Evolutionary conservation across 23 tunicate species (phyloP).

Genomic region (Diplosoma virens): DNA sequence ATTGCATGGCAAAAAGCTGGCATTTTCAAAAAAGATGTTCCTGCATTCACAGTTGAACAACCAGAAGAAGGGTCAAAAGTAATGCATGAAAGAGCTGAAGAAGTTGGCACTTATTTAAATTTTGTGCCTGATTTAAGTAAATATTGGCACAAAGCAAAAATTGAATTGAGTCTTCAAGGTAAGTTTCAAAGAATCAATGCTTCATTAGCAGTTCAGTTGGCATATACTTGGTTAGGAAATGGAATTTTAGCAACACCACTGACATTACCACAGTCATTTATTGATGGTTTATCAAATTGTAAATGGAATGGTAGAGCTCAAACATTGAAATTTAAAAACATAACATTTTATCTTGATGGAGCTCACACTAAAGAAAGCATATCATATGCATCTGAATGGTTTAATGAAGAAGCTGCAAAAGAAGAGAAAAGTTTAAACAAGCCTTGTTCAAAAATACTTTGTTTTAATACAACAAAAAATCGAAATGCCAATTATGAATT

Average conservation of each 20-base stretch:
- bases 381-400: conserved; percentile 70
- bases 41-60: conserved; percentile 77
- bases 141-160: background rate
- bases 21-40: conserved; percentile 61
- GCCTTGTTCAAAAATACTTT: conserved; percentile 41
- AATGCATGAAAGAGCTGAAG: conserved; percentile 49
- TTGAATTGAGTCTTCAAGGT: conserved; percentile 57
- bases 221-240: conserved; percentile 55
- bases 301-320: conserved; percentile 80
- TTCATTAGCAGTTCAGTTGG: conserved; percentile 63
- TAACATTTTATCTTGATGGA: conserved; percentile 82
- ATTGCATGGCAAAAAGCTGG: conserved; percentile 98
- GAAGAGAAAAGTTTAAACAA: conserved; percentile 26
- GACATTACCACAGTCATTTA: background rate
- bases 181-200: conserved; percentile 81
- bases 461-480: conserved; percentile 52
- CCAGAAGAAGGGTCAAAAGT: conserved; percentile 55
- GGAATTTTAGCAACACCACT: background rate
- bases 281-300: conserved; percentile 36
- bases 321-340: conserved; percentile 44
- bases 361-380: conserved; percentile 82
- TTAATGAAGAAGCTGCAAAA: conserved; percentile 30
- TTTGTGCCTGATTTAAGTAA: conserved; percentile 36
- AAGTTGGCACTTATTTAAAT: conserved; percentile 17
- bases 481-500: conserved; percentile 42